Base-by-base conservation (phyloP, 2,888 invertebrate genomes). In the Tachystola acroxantha region DNA sequence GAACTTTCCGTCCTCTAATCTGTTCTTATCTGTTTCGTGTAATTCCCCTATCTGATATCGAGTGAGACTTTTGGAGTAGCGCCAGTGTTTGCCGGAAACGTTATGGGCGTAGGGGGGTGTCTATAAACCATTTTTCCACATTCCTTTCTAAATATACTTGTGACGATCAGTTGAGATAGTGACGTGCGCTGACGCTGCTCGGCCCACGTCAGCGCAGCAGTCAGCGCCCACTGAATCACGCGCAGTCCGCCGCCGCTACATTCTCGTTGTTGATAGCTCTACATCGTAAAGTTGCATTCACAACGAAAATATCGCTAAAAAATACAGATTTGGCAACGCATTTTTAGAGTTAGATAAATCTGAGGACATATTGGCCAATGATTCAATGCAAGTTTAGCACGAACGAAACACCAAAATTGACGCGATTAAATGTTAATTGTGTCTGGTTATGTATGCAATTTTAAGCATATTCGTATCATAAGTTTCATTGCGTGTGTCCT, bases 101-200 rank as follows among this genome's bases (percentile, higher is more conserved):
- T 64, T 64, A 72, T 62, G 61, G 60, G 57, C 56, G 63, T 60
- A 56, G 53, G 57, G 61, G 59, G 64, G 33, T 60, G 50, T 53
- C 54, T 60, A 55, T 59, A 46, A 52, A 59, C 57, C 53, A 69
- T 73, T 73, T 77, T 74, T 67, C 56, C 52, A 70, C 69, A 78
- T 77, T 78, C 76, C 70, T 40, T 57, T 75, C 82, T 82, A 85
- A 79, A 84, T 80, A 76, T 84, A 81, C 62, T 44, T 52, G 68
- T 79, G 81, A 80, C 71, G 75, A 66, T 50, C 50, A 53, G 49
- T 11, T 53, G 57, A 42, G 43, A 31, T 39, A 53, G 37, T 82
- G 84, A 82, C 80, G 84, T 64, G 64, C 48, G 65, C 61, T 67
- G 71, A 75, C 72, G 71, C 68, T 45, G 64, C 75, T 72, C 71